Base-by-base conservation (phyloP, 1,140 invertebrate species). In the Papilio helenus region DNA sequence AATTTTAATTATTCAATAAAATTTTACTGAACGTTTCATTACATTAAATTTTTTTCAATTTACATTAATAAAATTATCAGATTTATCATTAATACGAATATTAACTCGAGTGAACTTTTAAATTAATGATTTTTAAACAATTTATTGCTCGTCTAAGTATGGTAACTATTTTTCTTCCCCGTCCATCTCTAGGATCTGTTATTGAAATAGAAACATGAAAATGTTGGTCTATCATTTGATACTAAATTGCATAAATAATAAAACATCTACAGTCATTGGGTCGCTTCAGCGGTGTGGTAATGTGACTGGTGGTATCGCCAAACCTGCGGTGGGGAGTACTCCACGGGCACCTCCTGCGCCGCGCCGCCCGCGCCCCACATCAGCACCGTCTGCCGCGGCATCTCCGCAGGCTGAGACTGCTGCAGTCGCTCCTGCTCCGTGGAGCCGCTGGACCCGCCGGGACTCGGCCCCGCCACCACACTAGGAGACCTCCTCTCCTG, bases 311-410 rank as follows among this genome's bases (percentile, higher is more conserved):
- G 88, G 86, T 94, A 94, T 76, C 93, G 90, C 93, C 93, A 94
- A 88, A 93, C 92, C 91, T 94, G 93, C 3, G 93, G 92, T 34
- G 93, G 92, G 18, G 93, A 93, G 85, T 93, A 94, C 76, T 93
- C 92, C 82, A 90, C 90, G 20, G 92, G 90, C 16, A 88, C 90
- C 71, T 93, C 92, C 79, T 92, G 91, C 23, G 90, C 90, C 0
- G 88, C 83, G 83, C 94, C 58, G 84, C 96, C 84, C 84, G 96
- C 88, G 86, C 97, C 97, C 97, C 97, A 98, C 97, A 98, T 98
- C 3, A 98, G 95, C 20, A 98, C 97, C 1, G 97, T 98, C 92
- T 98, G 97, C 26, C 97, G 94, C 0, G 96, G 96, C 34, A 95
- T 94, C 77, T 97, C 96, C 80, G 96, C 94, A 83, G 96, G 95